These are phyloP conservation scores for Carabus problematicus DNA, from an alignment of 2,888 invertebrate genomes.

Conservation along the genomic window DNA sequence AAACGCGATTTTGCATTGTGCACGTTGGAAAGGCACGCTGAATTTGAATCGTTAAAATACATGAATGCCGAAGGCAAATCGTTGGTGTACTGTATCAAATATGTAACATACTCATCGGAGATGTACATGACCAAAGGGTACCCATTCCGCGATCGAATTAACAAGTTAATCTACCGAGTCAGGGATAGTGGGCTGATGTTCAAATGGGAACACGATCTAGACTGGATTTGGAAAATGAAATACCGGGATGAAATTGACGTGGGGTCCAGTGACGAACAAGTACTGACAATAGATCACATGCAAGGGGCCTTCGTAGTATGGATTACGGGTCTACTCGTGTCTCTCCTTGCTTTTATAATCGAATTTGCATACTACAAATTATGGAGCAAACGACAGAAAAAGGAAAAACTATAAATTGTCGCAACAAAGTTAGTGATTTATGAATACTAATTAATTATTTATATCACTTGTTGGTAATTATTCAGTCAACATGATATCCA, in stretches of 20 bases:
- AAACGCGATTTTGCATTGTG: constrained; percentile 19
- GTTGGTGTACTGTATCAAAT: constrained; percentile 12
- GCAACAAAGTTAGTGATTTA: too few relatives aligned
- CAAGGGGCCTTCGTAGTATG: constrained; percentile 27
- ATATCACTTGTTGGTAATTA: neutral
- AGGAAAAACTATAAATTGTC: neutral
- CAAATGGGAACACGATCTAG: constrained; percentile 25
- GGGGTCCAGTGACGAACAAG: constrained; percentile 5
- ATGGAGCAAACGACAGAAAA: neutral
- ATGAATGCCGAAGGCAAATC: constrained; percentile 16
- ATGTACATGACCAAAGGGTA: constrained; percentile 26
- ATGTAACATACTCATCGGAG: constrained; percentile 9
- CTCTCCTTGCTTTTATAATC: neutral
- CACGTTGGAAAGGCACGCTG: constrained; percentile 13
- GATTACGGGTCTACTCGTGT: neutral
- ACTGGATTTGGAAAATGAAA: constrained; percentile 7
- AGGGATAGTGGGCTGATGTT: constrained; percentile 21
- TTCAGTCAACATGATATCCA: neutral
- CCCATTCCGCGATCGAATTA: constrained; percentile 16
- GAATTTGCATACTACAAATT: neutral
- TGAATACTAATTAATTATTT: too few relatives aligned
- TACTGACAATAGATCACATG: constrained; percentile 14
- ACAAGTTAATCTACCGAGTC: constrained; percentile 19
- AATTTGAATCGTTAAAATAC: constrained; percentile 24
- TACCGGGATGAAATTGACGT: neutral